Evolutionary conservation across 2,888 invertebrate genomes (phyloP).

Genomic region (Sphaeridia pumilis): DNA sequence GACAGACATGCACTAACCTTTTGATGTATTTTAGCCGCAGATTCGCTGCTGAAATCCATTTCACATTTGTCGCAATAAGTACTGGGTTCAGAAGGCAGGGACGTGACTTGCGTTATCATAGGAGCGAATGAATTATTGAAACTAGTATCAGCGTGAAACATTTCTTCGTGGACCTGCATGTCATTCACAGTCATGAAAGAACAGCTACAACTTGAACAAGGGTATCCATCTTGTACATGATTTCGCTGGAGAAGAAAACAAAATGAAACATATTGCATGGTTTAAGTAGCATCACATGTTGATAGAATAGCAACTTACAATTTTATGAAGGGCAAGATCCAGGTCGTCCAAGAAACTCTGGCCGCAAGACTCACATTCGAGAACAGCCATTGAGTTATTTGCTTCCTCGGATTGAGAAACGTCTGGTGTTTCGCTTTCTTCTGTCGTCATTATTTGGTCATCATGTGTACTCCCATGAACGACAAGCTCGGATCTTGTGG

Average conservation of each 20-base stretch:
- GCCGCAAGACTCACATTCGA: constrained; percentile 11
- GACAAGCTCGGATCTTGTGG: constrained; percentile 5
- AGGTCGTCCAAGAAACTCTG: constrained; percentile 2
- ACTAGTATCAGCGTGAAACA: neutral
- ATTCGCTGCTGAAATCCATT: neutral
- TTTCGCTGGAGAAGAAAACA: constrained; percentile 2
- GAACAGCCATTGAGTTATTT: neutral
- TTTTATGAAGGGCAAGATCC: constrained; percentile 11
- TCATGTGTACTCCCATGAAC: constrained; percentile 12
- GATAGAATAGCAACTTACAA: constrained; percentile 4
- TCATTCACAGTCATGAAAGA: constrained; percentile 8
- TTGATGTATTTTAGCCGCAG: too few species aligned
- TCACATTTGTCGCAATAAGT: too few species aligned
- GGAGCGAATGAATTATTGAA: neutral
- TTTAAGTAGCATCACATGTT: neutral
- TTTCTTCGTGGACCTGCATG: neutral
- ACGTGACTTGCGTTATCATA: too few species aligned
- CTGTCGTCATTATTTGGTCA: neutral
- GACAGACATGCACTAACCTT: too few species aligned
- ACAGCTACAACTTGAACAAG: constrained; percentile 1
- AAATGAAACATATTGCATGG: neutral
- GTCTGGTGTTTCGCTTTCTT: neutral
- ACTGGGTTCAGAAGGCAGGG: too few species aligned
- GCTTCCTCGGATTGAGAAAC: neutral
- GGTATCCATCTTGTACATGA: constrained; percentile 7